Conservation (phyloP, 1,140 invertebrate genomes). For the Drosophila equinoxialis region DNA sequence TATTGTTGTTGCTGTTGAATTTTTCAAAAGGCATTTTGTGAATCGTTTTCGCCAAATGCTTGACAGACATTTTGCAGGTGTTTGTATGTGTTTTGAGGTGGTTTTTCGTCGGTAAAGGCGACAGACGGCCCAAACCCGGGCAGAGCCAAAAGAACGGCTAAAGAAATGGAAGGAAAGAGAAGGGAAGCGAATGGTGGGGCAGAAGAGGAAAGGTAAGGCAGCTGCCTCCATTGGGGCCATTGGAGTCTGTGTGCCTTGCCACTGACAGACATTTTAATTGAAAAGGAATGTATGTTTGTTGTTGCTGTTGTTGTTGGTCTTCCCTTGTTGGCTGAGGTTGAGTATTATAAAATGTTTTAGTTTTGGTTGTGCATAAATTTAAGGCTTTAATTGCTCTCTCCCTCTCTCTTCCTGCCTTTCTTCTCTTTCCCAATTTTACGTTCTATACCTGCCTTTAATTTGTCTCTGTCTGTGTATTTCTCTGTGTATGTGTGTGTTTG, state of each 20-base stretch:
- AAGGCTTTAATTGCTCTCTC: slow-evolving; percentile 54
- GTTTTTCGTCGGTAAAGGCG: slow-evolving; percentile 12
- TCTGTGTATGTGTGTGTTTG: slow-evolving; percentile 2
- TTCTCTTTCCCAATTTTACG: slow-evolving; percentile 8
- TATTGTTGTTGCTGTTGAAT: slow-evolving; percentile 53
- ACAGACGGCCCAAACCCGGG: neutral
- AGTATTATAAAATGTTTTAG: slow-evolving; percentile 63
- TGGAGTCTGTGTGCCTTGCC: slow-evolving; percentile 34
- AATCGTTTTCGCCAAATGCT: slow-evolving; percentile 57
- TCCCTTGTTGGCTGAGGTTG: slow-evolving; percentile 23
- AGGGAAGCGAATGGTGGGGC: no score
- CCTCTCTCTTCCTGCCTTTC: no score
- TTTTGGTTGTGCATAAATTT: slow-evolving; percentile 70
- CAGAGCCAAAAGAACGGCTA: neutral
- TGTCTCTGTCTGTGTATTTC: slow-evolving; percentile 1
- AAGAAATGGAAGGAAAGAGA: no score
- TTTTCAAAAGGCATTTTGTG: slow-evolving; percentile 78
- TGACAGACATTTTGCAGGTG: slow-evolving; percentile 71
- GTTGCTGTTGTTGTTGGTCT: slow-evolving; percentile 20
- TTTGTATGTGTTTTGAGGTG: slow-evolving; percentile 27
- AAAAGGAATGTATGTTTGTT: slow-evolving; percentile 67
- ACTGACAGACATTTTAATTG: slow-evolving; percentile 73
- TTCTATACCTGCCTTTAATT: slow-evolving; percentile 21
- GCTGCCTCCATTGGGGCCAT: neutral
- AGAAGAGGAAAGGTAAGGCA: neutral